Evolutionary conservation across 2,113 vertebrate genomes (phyloP).

Genomic region (Cromileptes altivelis): DNA sequence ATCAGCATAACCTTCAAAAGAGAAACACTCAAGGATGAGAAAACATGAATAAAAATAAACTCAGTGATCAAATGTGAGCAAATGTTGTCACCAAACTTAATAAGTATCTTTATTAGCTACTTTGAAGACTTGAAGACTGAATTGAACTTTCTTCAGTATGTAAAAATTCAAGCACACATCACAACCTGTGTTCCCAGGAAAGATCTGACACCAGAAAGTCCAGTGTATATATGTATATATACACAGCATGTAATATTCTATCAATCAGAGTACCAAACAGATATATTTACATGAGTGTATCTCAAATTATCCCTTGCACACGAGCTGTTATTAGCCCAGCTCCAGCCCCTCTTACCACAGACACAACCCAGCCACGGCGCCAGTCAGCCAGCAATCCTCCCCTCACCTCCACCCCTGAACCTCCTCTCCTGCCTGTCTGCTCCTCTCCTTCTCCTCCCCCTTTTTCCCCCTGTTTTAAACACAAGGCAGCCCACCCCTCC

Average conservation of each 20-base stretch:
- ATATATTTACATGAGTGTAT: conserved; percentile 28
- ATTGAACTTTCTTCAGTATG: neutral
- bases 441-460: conserved; percentile 54
- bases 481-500: conserved; percentile 71
- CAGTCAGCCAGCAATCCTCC: conserved; percentile 70
- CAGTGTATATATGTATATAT: neutral
- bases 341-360: conserved; percentile 45
- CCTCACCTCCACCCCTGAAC: conserved; percentile 70
- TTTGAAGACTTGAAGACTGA: neutral
- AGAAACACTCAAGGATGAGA: neutral
- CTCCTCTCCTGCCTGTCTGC: conserved; percentile 71
- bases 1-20: neutral
- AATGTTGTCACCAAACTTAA: neutral
- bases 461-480: conserved; percentile 68
- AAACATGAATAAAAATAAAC: neutral
- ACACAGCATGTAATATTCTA: neutral
- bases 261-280: conserved; percentile 2
- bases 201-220: neutral
- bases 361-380: conserved; percentile 65
- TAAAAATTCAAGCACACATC: too few relatives aligned
- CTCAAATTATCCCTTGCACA: conserved; percentile 32
- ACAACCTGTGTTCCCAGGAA: neutral
- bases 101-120: neutral
- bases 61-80: neutral
- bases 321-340: conserved; percentile 47